Percentiles rank a stretch among this genome's conserved stretches.
Conservation (phyloP, 1,140 invertebrate genomes). For the Drosophila subpulchrella region DNA sequence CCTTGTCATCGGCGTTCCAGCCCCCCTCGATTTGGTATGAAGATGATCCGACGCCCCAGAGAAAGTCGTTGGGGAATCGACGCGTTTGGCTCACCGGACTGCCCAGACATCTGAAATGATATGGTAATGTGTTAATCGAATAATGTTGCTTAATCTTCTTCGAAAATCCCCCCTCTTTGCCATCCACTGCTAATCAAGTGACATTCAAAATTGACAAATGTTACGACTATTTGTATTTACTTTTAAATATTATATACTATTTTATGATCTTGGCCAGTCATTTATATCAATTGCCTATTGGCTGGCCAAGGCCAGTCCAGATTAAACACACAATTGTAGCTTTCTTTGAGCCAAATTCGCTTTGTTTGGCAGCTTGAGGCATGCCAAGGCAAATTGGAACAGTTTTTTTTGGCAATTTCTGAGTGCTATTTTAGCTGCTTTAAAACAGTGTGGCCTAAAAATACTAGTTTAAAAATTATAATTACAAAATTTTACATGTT, state of each 20-base stretch:
- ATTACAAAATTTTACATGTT: no score
- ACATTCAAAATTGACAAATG: conserved; percentile 38
- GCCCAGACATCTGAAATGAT: conserved; percentile 41
- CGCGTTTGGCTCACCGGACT: conserved; percentile 47
- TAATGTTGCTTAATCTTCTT: conserved; percentile 8
- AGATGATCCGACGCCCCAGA: conserved; percentile 86
- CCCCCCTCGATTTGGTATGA: conserved; percentile 90
- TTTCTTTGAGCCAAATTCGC: conserved; percentile 21
- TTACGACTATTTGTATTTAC: conserved; percentile 42
- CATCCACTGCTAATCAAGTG: conserved; percentile 25
- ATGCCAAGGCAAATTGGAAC: background rate
- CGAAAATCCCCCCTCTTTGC: background rate
- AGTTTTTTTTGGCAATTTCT: background rate
- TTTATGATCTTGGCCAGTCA: conserved; percentile 35
- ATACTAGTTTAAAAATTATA: no score
- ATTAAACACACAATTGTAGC: conserved; percentile 11
- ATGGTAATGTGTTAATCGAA: conserved; percentile 40
- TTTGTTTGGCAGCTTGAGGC: conserved; percentile 9
- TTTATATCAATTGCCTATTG: conserved; percentile 17
- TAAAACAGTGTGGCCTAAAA: background rate
- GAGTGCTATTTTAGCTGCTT: no score
- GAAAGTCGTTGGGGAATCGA: conserved; percentile 86
- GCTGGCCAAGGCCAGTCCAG: conserved; percentile 12
- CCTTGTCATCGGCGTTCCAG: conserved; percentile 89
- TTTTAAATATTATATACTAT: conserved; percentile 25